phyloP scores from a whole-genome alignment of 1,140 invertebrate species.

The Arion vulgaris region DNA sequence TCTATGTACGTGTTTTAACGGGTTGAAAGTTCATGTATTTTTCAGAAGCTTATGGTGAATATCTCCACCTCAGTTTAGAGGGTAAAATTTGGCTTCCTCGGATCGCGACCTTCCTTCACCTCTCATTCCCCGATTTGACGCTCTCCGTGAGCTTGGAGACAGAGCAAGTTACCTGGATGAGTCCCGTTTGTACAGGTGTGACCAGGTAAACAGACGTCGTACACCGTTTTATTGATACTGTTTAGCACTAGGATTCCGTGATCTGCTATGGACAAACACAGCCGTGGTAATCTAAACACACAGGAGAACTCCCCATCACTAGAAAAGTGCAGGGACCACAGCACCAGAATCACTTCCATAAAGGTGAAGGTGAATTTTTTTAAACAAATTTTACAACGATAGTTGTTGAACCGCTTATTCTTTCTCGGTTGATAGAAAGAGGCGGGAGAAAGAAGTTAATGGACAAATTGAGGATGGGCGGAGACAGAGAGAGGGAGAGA shows the following conservation, averaged over 20 bases:
- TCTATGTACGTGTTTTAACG: too few species aligned
- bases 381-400: background rate
- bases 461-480: background rate
- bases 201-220: background rate
- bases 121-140: background rate
- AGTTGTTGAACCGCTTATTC: background rate
- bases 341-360: background rate
- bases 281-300: constrained; percentile 6
- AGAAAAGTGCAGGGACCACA: background rate
- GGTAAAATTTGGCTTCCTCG: background rate
- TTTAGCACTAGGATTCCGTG: background rate
- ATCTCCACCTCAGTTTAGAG: background rate
- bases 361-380: constrained; percentile 7
- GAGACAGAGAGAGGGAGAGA: too few species aligned
- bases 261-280: constrained; percentile 11
- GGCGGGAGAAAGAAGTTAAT: background rate
- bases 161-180: background rate
- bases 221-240: constrained; percentile 16
- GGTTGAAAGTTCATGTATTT: too few species aligned
- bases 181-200: constrained; percentile 10
- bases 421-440: background rate
- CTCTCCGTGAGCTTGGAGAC: background rate
- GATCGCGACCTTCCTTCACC: background rate
- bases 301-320: background rate
- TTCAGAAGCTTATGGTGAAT: too few species aligned